Base-by-base conservation (phyloP, 2,797 vertebrate species). In the Botia kubotai region DNA sequence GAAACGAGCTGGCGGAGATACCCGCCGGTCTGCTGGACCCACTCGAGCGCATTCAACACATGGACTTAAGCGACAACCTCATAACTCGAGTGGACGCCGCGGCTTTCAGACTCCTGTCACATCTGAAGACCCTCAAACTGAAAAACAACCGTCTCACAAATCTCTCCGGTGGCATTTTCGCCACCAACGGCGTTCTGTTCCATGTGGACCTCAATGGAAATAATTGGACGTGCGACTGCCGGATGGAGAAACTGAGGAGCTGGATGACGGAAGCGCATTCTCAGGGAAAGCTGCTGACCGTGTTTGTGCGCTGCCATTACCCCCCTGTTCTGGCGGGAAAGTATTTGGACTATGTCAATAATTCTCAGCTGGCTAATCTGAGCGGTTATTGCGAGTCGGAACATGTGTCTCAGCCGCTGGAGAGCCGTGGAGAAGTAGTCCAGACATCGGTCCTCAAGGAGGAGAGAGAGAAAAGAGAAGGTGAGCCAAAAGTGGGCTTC, bases 151-250 rank as follows among this genome's bases (percentile, higher is more conserved):
- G 90, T 0, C 94, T 99, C 82, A 90, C 90, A 16, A 95, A 93
- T 3, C 92, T 98, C 26, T 92, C 96, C 0, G 95, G 96, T 0
- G 90, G 95, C 19, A 92, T 94, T 67, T 97, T 99, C 57, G 83
- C 94, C 23, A 91, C 95, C 63, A 98, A 94, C 88, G 90, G 88
- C 0, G 90, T 90, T 13, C 95, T 98, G 82, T 95, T 95, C 79
- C 91, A 95, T 76, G 84, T 99, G 79, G 96, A 98, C 85, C 93
- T 99, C 82, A 95, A 96, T 12, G 96, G 95, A 63, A 98, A 99
- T 12, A 93, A 95, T 87, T 99, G 98, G 98, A 97, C 91, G 2
- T 99, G 97, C 1, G 96, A 98, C 90, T 99, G 98, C 80, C 93
- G 91, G 46, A 90, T 98, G 57, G 90, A 93, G 5, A 94, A 94